A percentile compares a stretch with the other conserved stretches of the same genome.
These are phyloP conservation scores for Periophthalmus magnuspinnatus DNA, from an alignment of 2,797 vertebrate species.

Conservation along the genomic window DNA sequence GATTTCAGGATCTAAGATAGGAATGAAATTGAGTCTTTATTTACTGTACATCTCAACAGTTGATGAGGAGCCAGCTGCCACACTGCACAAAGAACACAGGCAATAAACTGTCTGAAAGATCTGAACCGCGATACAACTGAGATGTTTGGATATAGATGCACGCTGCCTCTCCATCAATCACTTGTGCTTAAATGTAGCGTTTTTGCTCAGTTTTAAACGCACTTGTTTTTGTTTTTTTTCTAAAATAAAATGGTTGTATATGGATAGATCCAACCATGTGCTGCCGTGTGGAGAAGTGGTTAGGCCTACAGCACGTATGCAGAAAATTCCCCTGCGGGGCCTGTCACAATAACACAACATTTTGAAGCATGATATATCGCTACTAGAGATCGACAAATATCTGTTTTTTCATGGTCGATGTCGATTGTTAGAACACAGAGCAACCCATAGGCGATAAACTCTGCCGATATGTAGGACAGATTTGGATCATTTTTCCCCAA, in stretches of 20 bases:
- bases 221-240: background rate
- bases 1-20: slow-evolving; percentile 40
- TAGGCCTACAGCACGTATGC: background rate
- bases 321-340: background rate
- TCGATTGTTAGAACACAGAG: too few species aligned
- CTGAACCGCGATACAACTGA: slow-evolving; percentile 57
- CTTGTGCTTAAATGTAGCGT: slow-evolving; percentile 47
- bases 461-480: too few species aligned
- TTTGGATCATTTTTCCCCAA: too few species aligned
- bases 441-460: too few species aligned
- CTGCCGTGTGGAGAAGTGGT: background rate
- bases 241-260: background rate
- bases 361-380: too few species aligned
- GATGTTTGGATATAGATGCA: slow-evolving; percentile 75
- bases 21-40: slow-evolving; percentile 50
- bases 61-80: slow-evolving; percentile 62
- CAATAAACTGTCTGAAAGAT: slow-evolving; percentile 72
- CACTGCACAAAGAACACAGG: slow-evolving; percentile 58
- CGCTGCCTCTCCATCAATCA: slow-evolving; percentile 37
- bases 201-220: background rate
- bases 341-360: too few species aligned
- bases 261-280: background rate
- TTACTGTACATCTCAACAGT: slow-evolving; percentile 52
- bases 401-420: too few species aligned
- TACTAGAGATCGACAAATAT: too few species aligned